Base-by-base conservation (phyloP, 2,797 vertebrate species). In the Epinephelus coioides region DNA sequence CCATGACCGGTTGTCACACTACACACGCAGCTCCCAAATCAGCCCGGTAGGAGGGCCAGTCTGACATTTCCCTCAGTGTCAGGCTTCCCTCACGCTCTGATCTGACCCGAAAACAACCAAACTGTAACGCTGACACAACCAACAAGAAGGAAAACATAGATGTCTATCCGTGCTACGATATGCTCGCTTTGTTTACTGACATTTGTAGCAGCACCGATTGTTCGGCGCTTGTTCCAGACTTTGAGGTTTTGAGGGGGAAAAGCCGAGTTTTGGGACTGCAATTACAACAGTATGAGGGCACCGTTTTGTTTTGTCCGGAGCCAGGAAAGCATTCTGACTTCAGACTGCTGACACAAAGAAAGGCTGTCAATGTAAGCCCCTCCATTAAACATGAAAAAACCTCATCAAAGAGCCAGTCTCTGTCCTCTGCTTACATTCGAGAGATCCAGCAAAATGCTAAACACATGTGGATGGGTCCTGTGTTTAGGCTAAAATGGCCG, bases 401-500 rank as follows among this genome's bases (percentile, higher is more conserved):
- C 91, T 87, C 89, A 91, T 93, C 91, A 92, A 91, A 94, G 93
- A 86, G 81, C 82, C 86, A 21, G 89, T 85, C 85, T 86, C 84
- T 87, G 83, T 91, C 83, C 82, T 88, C 86, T 91, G 89, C 92
- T 93, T 93, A 92, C 86, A 87, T 89, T 86, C 82, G 57, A 79
- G 75, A 59, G 81, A 91, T 90, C 89, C 75, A 79, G 86, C n/a
- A 27, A 91, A 94, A 94, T 90, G 89, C 89, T 86, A 78, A 94
- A 94, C 92, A 94, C 93, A 92, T 91, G 92, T 92, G 90, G 72
- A 79, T 12, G 69, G 81, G 85, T 82, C 68, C 67, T 61, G 74
- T 92, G 91, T 93, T 94, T 93, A 85, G 92, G 87, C 92, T 91
- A 87, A 90, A 91, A 91, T 83, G 89, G 91, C 83, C 71, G 86